These are phyloP conservation scores for Sinocyclocheilus anophthalmus DNA, from an alignment of 2,113 vertebrate species.

Conservation along the genomic window DNA sequence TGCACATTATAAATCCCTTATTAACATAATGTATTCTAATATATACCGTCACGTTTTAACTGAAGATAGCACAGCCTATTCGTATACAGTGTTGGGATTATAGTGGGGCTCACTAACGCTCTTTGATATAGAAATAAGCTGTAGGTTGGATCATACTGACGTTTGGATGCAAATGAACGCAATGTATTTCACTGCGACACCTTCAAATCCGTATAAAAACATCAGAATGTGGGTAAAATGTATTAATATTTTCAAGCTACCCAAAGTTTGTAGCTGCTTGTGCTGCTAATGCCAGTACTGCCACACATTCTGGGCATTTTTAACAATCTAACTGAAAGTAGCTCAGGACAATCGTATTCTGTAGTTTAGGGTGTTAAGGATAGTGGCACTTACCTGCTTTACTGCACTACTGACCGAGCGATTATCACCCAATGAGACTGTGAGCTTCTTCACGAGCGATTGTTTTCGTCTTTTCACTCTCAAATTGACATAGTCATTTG, in stretches of 20 bases:
- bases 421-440: constrained; percentile 16
- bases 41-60: not conserved
- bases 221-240: not conserved
- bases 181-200: not conserved
- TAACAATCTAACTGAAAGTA: not conserved
- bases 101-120: not conserved
- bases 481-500: not conserved
- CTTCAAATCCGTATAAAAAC: not conserved
- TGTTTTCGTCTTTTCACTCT: not conserved
- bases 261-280: not conserved
- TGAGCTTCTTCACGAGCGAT: constrained; percentile 9
- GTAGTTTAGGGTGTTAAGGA: not conserved
- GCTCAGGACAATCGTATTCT: not conserved
- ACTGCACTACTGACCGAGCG: constrained; percentile 8
- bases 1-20: not conserved
- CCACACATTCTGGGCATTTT: not conserved
- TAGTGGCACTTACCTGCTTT: constrained; percentile 6
- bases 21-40: not conserved
- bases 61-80: not conserved
- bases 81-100: not conserved
- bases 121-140: not conserved
- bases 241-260: not conserved
- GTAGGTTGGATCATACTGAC: not conserved
- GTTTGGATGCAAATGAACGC: not conserved
- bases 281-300: not conserved